Evolutionary conservation across 2,888 invertebrate genomes (phyloP).

Genomic region (Tinea pellionella): DNA sequence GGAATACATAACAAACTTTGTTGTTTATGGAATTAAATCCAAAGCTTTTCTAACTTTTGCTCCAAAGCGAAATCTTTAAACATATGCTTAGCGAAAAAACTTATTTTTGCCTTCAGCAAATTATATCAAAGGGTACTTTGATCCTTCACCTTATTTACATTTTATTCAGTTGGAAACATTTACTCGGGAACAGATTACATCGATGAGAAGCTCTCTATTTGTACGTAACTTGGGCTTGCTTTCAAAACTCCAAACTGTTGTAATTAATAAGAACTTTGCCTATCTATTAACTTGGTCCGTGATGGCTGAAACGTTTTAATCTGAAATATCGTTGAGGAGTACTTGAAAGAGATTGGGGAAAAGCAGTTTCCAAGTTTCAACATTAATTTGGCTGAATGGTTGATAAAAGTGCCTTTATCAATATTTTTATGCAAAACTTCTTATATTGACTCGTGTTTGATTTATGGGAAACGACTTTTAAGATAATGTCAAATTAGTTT

Average conservation of each 20-base stretch:
- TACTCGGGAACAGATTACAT: conserved; percentile 9
- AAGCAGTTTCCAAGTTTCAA: conserved; percentile 27
- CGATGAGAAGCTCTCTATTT: conserved; percentile 20
- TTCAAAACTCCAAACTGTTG: conserved; percentile 21
- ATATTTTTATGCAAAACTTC: conserved; percentile 6
- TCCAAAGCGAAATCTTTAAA: neutral
- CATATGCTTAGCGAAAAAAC: conserved; percentile 3
- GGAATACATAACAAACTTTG: neutral
- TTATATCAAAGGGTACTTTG: conserved; percentile 10
- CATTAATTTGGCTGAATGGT: conserved; percentile 23
- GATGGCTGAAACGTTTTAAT: conserved; percentile 28
- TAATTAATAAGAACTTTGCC: conserved; percentile 31
- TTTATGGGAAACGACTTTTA: conserved; percentile 9
- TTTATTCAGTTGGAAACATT: conserved; percentile 13
- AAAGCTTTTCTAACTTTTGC: neutral
- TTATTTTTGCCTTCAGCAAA: conserved; percentile 8
- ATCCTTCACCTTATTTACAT: conserved; percentile 11
- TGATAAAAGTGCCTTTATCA: conserved; percentile 12
- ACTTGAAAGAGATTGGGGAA: conserved; percentile 23
- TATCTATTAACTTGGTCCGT: conserved; percentile 28
- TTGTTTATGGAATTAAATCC: neutral
- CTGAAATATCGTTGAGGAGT: conserved; percentile 23
- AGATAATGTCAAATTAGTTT: neutral
- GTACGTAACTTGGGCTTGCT: conserved; percentile 18
- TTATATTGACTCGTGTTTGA: conserved; percentile 8